Evolutionary conservation across 2,888 invertebrate genomes (phyloP).

Genomic region (Scelioninae gen. 2): DNA sequence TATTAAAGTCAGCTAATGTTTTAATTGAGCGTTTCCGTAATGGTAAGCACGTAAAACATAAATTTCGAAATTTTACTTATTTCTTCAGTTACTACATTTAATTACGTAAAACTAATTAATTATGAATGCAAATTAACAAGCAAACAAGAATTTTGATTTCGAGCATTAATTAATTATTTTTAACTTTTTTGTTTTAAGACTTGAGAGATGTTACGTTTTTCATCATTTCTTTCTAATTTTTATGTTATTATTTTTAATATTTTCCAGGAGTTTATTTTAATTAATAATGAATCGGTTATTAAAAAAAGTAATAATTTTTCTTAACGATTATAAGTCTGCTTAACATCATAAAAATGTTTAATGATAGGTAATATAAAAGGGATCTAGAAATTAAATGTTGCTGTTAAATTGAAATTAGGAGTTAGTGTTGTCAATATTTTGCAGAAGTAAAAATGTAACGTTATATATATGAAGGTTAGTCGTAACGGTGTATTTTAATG

Average conservation of each 20-base stretch:
- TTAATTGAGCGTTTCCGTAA: slow-evolving; percentile 83
- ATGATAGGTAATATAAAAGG: slow-evolving; percentile 41
- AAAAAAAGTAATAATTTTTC: too few species aligned
- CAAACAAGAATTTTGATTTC: slow-evolving; percentile 24
- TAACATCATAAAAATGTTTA: slow-evolving; percentile 31
- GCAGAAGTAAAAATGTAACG: slow-evolving; percentile 59
- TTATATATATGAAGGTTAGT: slow-evolving; percentile 66
- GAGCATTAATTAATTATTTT: slow-evolving; percentile 30
- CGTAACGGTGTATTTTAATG: slow-evolving; percentile 74
- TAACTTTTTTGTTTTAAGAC: too few species aligned
- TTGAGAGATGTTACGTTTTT: too few species aligned
- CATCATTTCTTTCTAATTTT: too few species aligned
- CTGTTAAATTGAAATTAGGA: slow-evolving; percentile 4
- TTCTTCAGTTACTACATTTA: too few species aligned
- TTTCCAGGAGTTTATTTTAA: slow-evolving; percentile 14
- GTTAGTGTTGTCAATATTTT: slow-evolving; percentile 7
- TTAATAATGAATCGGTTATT: too few species aligned
- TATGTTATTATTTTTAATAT: not conserved
- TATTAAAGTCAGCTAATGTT: slow-evolving; percentile 85
- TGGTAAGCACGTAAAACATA: slow-evolving; percentile 76
- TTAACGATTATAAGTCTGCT: too few species aligned
- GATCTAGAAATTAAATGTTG: slow-evolving; percentile 27
- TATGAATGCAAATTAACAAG: slow-evolving; percentile 5
- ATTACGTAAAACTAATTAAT: not conserved
- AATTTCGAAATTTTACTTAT: not conserved